Base-by-base conservation (phyloP, 2,113 vertebrate species). In the Phrynosoma blainvillii region DNA sequence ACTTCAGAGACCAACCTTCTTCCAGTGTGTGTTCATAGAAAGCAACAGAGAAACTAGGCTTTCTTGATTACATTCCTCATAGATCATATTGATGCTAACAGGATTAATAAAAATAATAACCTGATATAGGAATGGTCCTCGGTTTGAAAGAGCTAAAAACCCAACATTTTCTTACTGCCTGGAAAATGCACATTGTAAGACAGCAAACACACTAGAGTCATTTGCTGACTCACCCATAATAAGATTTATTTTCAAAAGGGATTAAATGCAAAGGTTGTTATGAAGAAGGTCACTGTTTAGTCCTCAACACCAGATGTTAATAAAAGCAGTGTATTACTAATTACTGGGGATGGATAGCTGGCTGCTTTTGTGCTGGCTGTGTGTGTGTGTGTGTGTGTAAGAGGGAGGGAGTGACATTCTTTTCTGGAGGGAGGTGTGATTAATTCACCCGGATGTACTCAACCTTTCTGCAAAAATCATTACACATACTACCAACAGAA, bases 171-270 rank as follows among this genome's bases (percentile, higher is more conserved):
- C 14, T 71, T 71, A 47, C 71, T 71, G 42, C 52, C 47, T 65
- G 5, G 23, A 79, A 86, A 85, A 82, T 81, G 23, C 32, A 82
- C 8, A 27, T 52, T 20, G 62, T 79, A 86, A 83, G 5, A 68
- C 30, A 82, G 71, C 21, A 84, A 88, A 77, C 40, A 81, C 25
- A 40, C 70, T 6, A 32, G 13, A 83, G 36, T 47, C 52, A 82
- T 83, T 71, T 86, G 70, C 56, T 85, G 84, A 82, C 14, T 89
- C 79, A 82, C 82, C 40, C 21, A n/a, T 83, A 89, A 82, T 82
- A 82, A 86, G 71, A 85, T 59, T 77, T 71, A 82, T 86, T 82
- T 89, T 89, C 79, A 86, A 82, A 89, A 76, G 47, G n/a, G 84
- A 89, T 86, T 89, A 89, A 88, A 77, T 62, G 5, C 9, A 85